phyloP scores from a whole-genome alignment of 30 jellyfish, hydroid and myxozoan genomes.

The Pelagia noctiluca region DNA sequence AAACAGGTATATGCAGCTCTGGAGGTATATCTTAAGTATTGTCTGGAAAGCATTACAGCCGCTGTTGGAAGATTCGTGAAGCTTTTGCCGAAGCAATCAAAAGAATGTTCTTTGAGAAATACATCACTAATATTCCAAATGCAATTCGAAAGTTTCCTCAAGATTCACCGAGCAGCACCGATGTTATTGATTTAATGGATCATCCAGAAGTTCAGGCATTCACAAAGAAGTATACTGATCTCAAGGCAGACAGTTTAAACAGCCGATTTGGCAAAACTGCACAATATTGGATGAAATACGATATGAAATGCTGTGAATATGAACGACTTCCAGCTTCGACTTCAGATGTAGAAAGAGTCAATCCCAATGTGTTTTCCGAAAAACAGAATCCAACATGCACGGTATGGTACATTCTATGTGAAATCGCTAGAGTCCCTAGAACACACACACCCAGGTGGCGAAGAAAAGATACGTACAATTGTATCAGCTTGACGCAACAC shows the following conservation, averaged over 20 bases:
- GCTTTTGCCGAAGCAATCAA: conserved; percentile 23
- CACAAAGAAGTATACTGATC: not conserved
- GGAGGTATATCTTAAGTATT: conserved; percentile 1
- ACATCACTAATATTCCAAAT: conserved; percentile 22
- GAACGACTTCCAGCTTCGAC: conserved; percentile 1
- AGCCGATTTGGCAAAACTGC: conserved; percentile 16
- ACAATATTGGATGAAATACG: conserved; percentile 18
- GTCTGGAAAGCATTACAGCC: conserved; percentile 24
- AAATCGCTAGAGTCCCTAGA: conserved; percentile 15
- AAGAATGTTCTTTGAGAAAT: not conserved
- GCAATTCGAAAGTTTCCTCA: not conserved
- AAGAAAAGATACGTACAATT: not conserved
- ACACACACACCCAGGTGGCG: conserved; percentile 20
- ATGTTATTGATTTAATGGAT: conserved; percentile 8
- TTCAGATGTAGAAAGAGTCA: conserved; percentile 22
- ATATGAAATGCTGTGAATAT: not conserved
- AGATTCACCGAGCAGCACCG: not conserved
- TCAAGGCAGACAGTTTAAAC: not conserved
- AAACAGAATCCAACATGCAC: conserved; percentile 9
- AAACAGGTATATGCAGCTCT: not conserved
- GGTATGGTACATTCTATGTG: conserved; percentile 19
- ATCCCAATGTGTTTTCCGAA: conserved; percentile 1
- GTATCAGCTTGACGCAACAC: conserved; percentile 34
- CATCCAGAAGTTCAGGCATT: not conserved
- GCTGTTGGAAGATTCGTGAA: conserved; percentile 5